These are phyloP conservation scores for Pristionchus arcanus DNA, from an alignment of 2,888 invertebrate species.

Conservation along the genomic window DNA sequence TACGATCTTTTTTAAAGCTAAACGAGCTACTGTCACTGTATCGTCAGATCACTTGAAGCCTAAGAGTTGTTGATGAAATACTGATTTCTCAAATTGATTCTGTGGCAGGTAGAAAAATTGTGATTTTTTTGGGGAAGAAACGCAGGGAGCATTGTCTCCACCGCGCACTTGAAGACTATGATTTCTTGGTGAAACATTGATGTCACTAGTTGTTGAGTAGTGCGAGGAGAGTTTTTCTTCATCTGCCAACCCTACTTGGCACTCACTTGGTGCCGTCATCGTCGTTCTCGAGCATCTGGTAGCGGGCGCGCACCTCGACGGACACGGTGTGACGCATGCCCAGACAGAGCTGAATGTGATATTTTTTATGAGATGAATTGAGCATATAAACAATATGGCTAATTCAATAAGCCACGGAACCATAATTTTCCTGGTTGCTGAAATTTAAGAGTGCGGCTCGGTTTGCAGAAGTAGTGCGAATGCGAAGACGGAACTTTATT, in stretches of 20 bases:
- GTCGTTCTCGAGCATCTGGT: slow-evolving; percentile 77
- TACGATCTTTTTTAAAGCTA: neutral
- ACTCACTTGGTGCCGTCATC: slow-evolving; percentile 71
- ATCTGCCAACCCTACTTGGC: too few species aligned
- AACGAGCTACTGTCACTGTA: neutral
- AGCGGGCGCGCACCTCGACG: slow-evolving; percentile 73
- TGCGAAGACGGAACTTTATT: neutral
- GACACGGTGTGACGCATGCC: slow-evolving; percentile 75
- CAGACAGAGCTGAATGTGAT: slow-evolving; percentile 70
- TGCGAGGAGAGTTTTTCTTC: neutral
- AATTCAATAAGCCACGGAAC: too few species aligned
- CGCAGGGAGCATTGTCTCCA: too few species aligned
- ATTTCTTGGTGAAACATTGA: too few species aligned
- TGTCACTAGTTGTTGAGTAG: too few species aligned
- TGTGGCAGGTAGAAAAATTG: neutral
- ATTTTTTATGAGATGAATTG: neutral
- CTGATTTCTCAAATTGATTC: neutral
- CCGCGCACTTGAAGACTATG: too few species aligned
- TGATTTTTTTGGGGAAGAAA: neutral
- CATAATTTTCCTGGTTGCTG: too few species aligned
- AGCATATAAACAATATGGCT: too few species aligned
- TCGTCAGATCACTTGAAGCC: neutral
- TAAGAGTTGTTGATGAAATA: neutral
- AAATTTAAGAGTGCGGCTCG: too few species aligned
- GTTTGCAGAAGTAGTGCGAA: too few species aligned